Evolutionary conservation across 2,113 vertebrate species (phyloP).

Genomic region (Hylia prasina): DNA sequence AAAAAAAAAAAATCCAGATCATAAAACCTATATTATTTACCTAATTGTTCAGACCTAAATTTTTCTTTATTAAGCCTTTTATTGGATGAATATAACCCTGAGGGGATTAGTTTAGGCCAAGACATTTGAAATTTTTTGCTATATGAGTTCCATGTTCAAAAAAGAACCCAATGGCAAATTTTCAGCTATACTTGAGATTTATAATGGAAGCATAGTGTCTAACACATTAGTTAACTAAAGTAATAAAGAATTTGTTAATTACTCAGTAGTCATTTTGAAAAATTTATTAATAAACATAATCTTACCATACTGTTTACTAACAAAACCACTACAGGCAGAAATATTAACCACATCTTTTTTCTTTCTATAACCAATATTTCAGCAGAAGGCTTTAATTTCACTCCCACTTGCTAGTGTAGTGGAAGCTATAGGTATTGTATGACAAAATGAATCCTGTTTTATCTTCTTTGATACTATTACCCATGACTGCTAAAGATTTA

Average conservation of each 20-base stretch:
- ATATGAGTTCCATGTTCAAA: neutral
- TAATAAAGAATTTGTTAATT: neutral
- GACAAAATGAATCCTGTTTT: slow-evolving; percentile 34
- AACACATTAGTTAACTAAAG: neutral
- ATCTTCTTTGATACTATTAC: slow-evolving; percentile 53
- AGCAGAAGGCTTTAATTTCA: slow-evolving; percentile 54
- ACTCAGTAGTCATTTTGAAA: neutral
- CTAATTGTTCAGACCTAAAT: neutral
- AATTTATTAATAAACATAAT: neutral
- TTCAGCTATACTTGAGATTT: neutral
- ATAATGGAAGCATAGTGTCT: neutral
- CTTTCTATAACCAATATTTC: neutral
- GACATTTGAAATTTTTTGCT: neutral
- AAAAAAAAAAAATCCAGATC: neutral
- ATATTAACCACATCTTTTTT: neutral
- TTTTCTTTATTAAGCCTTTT: neutral
- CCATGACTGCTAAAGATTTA: slow-evolving; percentile 43
- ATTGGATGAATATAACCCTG: neutral
- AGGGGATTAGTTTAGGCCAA: neutral
- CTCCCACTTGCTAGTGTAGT: neutral
- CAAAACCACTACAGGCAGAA: neutral
- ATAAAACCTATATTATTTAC: neutral
- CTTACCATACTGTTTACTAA: neutral
- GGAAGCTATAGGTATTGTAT: slow-evolving; percentile 41
- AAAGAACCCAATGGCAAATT: neutral